Conservation (phyloP, 2,113 vertebrate species). For the Grammomys dolichurus region DNA sequence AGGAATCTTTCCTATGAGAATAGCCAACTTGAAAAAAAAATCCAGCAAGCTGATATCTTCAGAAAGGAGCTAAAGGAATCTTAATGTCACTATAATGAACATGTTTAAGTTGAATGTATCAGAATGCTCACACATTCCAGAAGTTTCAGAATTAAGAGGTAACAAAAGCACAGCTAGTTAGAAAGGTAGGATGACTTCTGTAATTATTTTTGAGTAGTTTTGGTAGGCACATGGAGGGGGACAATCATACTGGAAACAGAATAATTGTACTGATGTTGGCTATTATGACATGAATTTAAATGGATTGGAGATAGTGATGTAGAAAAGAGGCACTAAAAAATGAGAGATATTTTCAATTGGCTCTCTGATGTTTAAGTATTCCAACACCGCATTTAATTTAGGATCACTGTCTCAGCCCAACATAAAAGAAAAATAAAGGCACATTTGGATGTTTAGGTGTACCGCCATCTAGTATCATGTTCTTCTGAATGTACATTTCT, state of each 20-base stretch:
- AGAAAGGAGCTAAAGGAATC: background rate
- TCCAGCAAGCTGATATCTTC: background rate
- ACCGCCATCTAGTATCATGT: slow-evolving; percentile 56
- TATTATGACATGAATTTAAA: background rate
- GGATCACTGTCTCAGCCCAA: slow-evolving; percentile 33
- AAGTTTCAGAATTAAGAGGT: slow-evolving; percentile 9
- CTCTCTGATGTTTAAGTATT: background rate
- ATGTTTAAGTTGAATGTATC: background rate
- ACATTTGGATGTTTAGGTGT: slow-evolving; percentile 57
- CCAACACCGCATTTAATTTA: slow-evolving; percentile 51
- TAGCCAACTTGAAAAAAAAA: background rate
- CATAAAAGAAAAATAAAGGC: slow-evolving; percentile 48
- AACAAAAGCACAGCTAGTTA: background rate
- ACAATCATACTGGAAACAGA: background rate
- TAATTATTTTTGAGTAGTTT: background rate
- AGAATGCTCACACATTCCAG: background rate
- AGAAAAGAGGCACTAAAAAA: background rate
- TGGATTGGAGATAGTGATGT: background rate
- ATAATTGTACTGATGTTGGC: background rate
- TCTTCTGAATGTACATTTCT: slow-evolving; percentile 66
- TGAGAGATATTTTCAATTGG: background rate
- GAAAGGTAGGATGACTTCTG: background rate
- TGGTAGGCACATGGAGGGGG: background rate
- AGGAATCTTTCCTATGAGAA: background rate
- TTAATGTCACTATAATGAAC: background rate